Percentiles rank a stretch among this genome's conserved stretches.
Conservation (phyloP, 2,888 invertebrate species). For the Polydrusus cervinus region DNA sequence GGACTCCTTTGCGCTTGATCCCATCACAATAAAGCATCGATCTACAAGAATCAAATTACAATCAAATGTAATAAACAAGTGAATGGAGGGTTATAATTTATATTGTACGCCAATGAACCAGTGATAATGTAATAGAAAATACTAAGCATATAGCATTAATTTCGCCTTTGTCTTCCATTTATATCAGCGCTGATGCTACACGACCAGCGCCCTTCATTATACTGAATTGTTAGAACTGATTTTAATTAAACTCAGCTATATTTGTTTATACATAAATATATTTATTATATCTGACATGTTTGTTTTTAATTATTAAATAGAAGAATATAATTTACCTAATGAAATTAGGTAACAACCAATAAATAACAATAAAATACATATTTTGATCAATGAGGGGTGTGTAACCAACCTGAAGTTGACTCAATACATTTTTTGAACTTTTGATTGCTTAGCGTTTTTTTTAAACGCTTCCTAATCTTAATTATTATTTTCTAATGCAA, state of each 20-base stretch:
- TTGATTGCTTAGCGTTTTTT: too few species aligned
- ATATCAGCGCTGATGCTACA: slow-evolving; percentile 17
- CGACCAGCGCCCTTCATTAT: slow-evolving; percentile 25
- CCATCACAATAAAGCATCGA: too few species aligned
- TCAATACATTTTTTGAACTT: too few species aligned
- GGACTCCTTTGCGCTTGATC: too few species aligned
- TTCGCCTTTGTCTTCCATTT: slow-evolving; percentile 36
- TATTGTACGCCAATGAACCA: slow-evolving; percentile 7
- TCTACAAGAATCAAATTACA: too few species aligned
- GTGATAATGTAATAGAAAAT: slow-evolving; percentile 31
- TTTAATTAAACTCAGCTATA: slow-evolving; percentile 34
- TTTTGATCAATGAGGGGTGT: too few species aligned
- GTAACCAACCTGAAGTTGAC: too few species aligned
- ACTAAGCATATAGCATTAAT: slow-evolving; percentile 41
- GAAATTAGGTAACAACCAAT: too few species aligned
- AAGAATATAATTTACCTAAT: too few species aligned
- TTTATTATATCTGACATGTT: slow-evolving; percentile 37
- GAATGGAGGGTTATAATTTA: background rate
- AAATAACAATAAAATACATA: too few species aligned
- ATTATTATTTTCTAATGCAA: too few species aligned
- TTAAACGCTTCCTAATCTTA: too few species aligned
- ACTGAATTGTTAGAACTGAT: slow-evolving; percentile 26
- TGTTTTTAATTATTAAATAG: slow-evolving; percentile 48
- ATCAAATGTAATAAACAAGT: background rate
- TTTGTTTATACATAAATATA: slow-evolving; percentile 38